Evolutionary conservation across 2,888 invertebrate genomes (phyloP).

Genomic region (Terebella lapidaria): DNA sequence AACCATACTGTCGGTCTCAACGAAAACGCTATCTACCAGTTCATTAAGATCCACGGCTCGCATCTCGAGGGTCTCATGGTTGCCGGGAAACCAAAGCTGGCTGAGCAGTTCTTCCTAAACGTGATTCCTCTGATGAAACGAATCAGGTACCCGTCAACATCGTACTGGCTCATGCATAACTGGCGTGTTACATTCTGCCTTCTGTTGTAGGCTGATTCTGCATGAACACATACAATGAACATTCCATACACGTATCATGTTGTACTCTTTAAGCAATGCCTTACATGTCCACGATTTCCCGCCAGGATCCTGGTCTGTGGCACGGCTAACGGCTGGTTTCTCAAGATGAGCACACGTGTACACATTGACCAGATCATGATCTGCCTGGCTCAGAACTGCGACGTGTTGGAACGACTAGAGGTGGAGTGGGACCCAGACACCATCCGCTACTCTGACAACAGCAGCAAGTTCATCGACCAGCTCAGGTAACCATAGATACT

Average conservation of each 20-base stretch:
- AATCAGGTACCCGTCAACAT: constrained; percentile 72
- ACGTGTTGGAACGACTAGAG: constrained; percentile 83
- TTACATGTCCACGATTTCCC: too few relatives aligned
- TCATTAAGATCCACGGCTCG: constrained; percentile 81
- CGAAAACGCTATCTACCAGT: constrained; percentile 87
- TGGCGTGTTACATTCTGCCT: not conserved
- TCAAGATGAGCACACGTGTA: constrained; percentile 75
- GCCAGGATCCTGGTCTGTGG: constrained; percentile 94
- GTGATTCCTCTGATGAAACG: constrained; percentile 86
- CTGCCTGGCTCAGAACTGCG: constrained; percentile 88
- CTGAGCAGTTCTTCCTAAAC: constrained; percentile 96
- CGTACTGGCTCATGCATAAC: not conserved
- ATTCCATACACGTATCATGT: too few relatives aligned
- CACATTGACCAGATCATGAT: constrained; percentile 96
- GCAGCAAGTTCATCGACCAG: constrained; percentile 97
- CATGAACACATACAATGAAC: too few relatives aligned
- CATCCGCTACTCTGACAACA: constrained; percentile 96
- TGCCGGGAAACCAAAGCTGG: constrained; percentile 95
- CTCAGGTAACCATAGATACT: constrained; percentile 65
- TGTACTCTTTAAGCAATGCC: too few relatives aligned
- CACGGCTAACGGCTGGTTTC: constrained; percentile 89
- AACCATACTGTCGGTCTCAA: constrained; percentile 92
- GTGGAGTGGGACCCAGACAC: constrained; percentile 98
- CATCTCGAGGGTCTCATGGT: constrained; percentile 83
- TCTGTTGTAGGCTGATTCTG: too few relatives aligned